phyloP scores from a whole-genome alignment of 2,797 vertebrate species.

The Halcyon leucocephala region DNA sequence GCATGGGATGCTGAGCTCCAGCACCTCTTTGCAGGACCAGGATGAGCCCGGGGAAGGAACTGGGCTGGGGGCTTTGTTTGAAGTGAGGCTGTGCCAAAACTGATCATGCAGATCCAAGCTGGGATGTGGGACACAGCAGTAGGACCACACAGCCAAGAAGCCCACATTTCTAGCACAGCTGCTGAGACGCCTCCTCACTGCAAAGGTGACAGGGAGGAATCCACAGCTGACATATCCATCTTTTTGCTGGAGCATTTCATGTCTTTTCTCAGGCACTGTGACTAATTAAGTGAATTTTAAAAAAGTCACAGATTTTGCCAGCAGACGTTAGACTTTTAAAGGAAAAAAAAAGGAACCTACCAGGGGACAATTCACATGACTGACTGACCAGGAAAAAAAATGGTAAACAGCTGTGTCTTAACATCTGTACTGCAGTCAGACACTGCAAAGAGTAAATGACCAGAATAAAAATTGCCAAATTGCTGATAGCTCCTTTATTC shows the following conservation, averaged over 20 bases:
- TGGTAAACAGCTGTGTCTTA: conserved; percentile 65
- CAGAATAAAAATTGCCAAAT: not conserved
- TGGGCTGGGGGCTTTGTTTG: rapidly evolving
- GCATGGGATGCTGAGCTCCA: not conserved
- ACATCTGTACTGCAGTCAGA: conserved; percentile 20
- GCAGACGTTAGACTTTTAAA: conserved; percentile 18
- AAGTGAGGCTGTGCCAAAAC: not conserved
- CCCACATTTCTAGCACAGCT: not conserved
- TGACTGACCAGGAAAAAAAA: not conserved
- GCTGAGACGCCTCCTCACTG: conserved; percentile 16
- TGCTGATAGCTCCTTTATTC: not conserved
- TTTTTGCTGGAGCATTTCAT: conserved; percentile 38
- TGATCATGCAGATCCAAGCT: rapidly evolving
- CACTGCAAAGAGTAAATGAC: not conserved
- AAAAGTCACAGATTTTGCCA: conserved; percentile 42
- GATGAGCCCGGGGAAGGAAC: not conserved
- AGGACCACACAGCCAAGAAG: not conserved
- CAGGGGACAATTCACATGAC: conserved; percentile 53
- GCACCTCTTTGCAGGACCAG: not conserved
- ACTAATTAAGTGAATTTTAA: conserved; percentile 54
- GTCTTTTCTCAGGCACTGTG: conserved; percentile 19
- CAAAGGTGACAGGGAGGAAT: conserved; percentile 30
- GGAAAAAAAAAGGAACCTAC: not conserved
- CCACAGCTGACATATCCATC: conserved; percentile 59
- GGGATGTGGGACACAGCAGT: not conserved